A percentile compares a stretch with the other conserved stretches of the same genome.
phyloP scores from a whole-genome alignment of 2,888 invertebrate species.

The Corbicula japonica region DNA sequence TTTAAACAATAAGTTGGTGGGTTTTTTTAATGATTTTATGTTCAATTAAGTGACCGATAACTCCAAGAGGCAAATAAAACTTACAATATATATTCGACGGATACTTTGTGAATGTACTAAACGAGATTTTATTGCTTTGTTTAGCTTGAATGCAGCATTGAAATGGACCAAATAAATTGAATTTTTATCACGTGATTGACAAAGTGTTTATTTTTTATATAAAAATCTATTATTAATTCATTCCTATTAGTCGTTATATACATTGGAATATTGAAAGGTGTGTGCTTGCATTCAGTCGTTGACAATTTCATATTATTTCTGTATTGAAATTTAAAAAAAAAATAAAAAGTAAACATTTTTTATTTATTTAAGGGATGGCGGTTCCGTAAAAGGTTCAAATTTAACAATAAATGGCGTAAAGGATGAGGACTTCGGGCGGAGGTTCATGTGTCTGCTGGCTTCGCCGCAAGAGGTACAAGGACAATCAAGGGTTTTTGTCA shows the following conservation, averaged over 20 bases:
- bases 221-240: conserved; percentile 1
- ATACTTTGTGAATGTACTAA: too few species aligned
- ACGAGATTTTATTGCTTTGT: too few species aligned
- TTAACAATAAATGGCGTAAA: conserved; percentile 48
- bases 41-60: too few species aligned
- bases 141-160: too few species aligned
- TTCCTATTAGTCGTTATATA: conserved; percentile 3
- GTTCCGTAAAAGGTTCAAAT: conserved; percentile 34
- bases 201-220: background rate
- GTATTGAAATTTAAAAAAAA: background rate
- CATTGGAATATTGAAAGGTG: conserved; percentile 1
- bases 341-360: too few species aligned
- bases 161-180: background rate
- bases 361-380: conserved; percentile 37
- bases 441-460: conserved; percentile 52
- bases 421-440: conserved; percentile 23
- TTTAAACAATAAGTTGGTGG: too few species aligned
- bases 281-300: background rate
- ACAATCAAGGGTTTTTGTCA: conserved; percentile 26
- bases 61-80: too few species aligned
- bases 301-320: background rate
- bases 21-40: too few species aligned
- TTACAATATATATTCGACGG: too few species aligned
- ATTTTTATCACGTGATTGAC: background rate
- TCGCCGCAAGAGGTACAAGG: conserved; percentile 46